These are phyloP conservation scores for Chaetogeoica ovagalla DNA, from an alignment of 2,888 invertebrate genomes.

Conservation along the genomic window DNA sequence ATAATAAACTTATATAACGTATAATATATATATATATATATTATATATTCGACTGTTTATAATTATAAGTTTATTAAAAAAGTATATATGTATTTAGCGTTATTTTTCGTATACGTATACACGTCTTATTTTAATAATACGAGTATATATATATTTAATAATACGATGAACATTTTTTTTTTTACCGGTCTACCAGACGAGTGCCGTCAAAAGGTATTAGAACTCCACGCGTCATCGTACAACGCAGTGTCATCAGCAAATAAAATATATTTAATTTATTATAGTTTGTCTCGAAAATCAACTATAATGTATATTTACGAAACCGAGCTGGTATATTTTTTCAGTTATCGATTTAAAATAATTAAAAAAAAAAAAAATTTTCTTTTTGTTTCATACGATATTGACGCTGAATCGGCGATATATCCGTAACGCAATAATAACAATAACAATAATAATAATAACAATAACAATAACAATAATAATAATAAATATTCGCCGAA, in stretches of 20 bases:
- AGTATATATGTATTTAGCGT: too few species aligned
- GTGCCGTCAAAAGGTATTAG: background rate
- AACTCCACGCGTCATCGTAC: background rate
- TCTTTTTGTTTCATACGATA: too few species aligned
- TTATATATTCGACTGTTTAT: background rate
- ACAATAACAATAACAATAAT: background rate
- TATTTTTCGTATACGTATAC: too few species aligned
- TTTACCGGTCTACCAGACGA: background rate
- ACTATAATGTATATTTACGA: background rate
- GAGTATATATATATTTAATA: too few species aligned
- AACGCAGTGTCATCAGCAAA: slow-evolving; percentile 41
- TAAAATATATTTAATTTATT: slow-evolving; percentile 45
- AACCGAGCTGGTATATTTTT: background rate
- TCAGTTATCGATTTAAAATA: too few species aligned
- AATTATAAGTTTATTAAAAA: background rate
- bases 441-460: background rate
- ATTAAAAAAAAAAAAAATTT: too few species aligned
- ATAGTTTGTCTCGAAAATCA: slow-evolving; percentile 39
- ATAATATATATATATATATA: background rate
- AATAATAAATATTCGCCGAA: too few species aligned
- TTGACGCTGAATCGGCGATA: too few species aligned
- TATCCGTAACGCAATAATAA: too few species aligned
- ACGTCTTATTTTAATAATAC: too few species aligned
- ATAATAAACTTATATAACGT: background rate
- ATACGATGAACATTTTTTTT: background rate